These are phyloP conservation scores for Crenuchus spilurus DNA, from an alignment of 2,797 vertebrate species.

Conservation along the genomic window DNA sequence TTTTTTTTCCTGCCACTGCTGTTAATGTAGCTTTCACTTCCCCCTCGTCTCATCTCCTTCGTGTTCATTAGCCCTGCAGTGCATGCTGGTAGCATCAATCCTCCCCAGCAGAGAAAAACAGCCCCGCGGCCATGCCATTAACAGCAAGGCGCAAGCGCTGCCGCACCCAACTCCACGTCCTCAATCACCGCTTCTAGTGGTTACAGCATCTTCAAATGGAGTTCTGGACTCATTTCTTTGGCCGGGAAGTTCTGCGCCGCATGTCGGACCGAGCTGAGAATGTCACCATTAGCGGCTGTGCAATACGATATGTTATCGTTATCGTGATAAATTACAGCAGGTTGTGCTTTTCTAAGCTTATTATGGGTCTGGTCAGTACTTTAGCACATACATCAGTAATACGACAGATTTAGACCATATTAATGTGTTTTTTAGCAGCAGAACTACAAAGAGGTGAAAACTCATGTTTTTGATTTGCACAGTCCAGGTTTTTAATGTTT, in stretches of 20 bases:
- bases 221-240: slow-evolving; percentile 16
- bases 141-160: slow-evolving; percentile 47
- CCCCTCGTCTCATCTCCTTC: slow-evolving; percentile 47
- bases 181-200: slow-evolving; percentile 45
- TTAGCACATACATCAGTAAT: too few relatives aligned
- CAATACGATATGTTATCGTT: not conserved
- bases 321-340: not conserved
- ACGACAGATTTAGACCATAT: too few relatives aligned
- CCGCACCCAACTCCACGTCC: slow-evolving; percentile 36
- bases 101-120: slow-evolving; percentile 55
- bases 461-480: too few relatives aligned
- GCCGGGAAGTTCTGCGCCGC: slow-evolving; percentile 2
- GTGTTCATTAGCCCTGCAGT: slow-evolving; percentile 60
- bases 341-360: too few relatives aligned
- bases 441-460: too few relatives aligned
- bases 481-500: too few relatives aligned
- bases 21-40: slow-evolving; percentile 50
- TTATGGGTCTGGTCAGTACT: too few relatives aligned
- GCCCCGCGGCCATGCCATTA: slow-evolving; percentile 54
- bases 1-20: slow-evolving; percentile 40
- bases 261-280: not conserved
- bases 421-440: too few relatives aligned
- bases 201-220: slow-evolving; percentile 16
- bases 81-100: slow-evolving; percentile 58
- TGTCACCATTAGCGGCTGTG: not conserved